Evolutionary conservation across 2,797 vertebrate genomes (phyloP).

Genomic region (Microcaecilia unicolor): DNA sequence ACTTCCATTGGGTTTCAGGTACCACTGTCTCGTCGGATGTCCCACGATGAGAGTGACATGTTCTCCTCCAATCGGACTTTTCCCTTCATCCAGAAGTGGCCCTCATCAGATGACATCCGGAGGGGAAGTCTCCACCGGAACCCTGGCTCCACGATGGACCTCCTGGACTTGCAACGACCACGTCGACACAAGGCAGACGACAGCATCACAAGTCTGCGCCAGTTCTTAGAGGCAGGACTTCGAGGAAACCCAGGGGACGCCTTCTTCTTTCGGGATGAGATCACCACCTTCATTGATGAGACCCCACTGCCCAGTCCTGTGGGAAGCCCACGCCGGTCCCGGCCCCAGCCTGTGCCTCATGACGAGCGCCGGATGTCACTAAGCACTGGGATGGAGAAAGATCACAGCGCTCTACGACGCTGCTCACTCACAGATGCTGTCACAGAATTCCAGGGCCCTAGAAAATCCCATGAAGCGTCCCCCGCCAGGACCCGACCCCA

Average conservation of each 20-base stretch:
- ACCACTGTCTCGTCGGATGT: constrained; percentile 58
- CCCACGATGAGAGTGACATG: constrained; percentile 63
- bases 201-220: constrained; percentile 47
- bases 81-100: constrained; percentile 66
- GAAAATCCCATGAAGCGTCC: too few relatives aligned
- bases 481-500: constrained; percentile 33
- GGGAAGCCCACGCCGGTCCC: constrained; percentile 54
- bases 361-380: not conserved
- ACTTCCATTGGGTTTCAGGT: too few relatives aligned
- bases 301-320: constrained; percentile 56
- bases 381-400: not conserved
- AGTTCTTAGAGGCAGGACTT: constrained; percentile 53
- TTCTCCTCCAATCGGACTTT: constrained; percentile 55
- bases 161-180: constrained; percentile 36
- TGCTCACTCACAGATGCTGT: constrained; percentile 51
- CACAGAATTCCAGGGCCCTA: too few relatives aligned
- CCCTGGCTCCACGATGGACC: constrained; percentile 37
- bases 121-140: constrained; percentile 33
- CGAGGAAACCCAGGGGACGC: constrained; percentile 27
- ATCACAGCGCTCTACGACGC: constrained; percentile 16
- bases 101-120: constrained; percentile 63
- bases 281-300: constrained; percentile 65
- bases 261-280: constrained; percentile 66
- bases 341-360: constrained; percentile 25
- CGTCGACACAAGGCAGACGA: constrained; percentile 40